Conservation (phyloP, 2,888 invertebrate genomes). For the Acheta domesticus region DNA sequence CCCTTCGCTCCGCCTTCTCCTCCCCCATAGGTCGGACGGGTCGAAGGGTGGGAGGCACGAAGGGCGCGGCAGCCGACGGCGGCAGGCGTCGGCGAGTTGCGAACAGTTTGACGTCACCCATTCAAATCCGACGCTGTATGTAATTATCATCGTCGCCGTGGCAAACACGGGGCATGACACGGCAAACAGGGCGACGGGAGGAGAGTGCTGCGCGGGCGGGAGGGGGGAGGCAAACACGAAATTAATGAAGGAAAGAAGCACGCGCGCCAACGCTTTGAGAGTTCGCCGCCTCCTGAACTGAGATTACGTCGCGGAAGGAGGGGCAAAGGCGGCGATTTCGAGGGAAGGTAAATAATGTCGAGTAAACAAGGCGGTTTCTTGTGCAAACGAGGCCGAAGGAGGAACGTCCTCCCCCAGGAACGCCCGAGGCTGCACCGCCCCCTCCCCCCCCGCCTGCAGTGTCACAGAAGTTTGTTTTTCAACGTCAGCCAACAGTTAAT, state of each 20-base stretch:
- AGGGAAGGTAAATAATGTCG: background rate
- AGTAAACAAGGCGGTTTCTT: constrained; percentile 2
- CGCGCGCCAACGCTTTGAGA: background rate
- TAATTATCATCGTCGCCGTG: too few species aligned
- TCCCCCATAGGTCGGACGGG: too few species aligned
- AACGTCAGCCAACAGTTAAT: too few species aligned
- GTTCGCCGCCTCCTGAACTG: background rate
- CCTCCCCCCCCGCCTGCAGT: too few species aligned
- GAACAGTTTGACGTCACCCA: too few species aligned
- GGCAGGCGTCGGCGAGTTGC: too few species aligned
- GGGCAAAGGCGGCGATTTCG: background rate
- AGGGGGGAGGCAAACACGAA: background rate
- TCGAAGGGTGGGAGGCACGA: too few species aligned
- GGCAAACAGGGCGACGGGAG: background rate
- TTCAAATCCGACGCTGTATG: too few species aligned
- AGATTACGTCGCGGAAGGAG: background rate
- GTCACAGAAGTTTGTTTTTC: too few species aligned
- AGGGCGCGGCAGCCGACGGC: too few species aligned
- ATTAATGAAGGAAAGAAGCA: background rate
- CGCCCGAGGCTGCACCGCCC: too few species aligned
- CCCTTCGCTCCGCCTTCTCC: too few species aligned
- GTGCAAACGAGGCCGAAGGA: background rate
- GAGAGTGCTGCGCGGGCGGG: background rate
- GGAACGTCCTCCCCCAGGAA: background rate
- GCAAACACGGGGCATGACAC: background rate